Conservation (phyloP, 2,888 invertebrate species). For the Blomia tropicalis region DNA sequence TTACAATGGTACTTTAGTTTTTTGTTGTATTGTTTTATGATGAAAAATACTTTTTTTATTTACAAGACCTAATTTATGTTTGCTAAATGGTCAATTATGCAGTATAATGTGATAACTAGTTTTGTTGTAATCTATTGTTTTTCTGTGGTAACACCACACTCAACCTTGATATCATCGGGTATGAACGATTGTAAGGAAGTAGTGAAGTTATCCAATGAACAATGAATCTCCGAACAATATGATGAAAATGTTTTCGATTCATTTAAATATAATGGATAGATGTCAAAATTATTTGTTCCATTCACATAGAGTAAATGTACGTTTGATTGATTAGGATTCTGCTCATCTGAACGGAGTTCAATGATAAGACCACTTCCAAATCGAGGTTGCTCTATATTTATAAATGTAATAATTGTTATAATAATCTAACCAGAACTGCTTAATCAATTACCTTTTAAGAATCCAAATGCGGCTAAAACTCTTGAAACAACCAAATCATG, state of each 20-base stretch:
- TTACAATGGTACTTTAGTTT: too few relatives aligned
- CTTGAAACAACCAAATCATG: slow-evolving; percentile 13
- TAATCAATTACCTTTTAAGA: not conserved
- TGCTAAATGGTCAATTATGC: too few relatives aligned
- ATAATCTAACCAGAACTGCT: not conserved
- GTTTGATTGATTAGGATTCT: not conserved
- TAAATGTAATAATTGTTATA: not conserved
- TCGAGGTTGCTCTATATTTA: not conserved
- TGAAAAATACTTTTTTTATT: too few relatives aligned
- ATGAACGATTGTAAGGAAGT: not conserved
- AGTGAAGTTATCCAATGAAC: not conserved
- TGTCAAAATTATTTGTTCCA: not conserved
- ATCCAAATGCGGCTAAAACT: not conserved
- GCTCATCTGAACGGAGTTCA: slow-evolving; percentile 2
- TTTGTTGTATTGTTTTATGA: too few relatives aligned
- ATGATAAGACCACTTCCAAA: slow-evolving; percentile 11
- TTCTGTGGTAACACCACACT: too few relatives aligned
- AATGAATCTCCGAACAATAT: not conserved
- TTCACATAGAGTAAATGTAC: slow-evolving; percentile 17
- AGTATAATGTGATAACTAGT: too few relatives aligned
- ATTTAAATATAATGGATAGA: not conserved
- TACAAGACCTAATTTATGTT: too few relatives aligned
- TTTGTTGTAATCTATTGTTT: too few relatives aligned
- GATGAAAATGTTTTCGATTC: not conserved
- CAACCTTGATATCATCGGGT: not conserved